A percentile compares a stretch with the other conserved stretches of the same genome.
Conservation (phyloP, 2,888 invertebrate genomes). For the Luffia ferchaultella region DNA sequence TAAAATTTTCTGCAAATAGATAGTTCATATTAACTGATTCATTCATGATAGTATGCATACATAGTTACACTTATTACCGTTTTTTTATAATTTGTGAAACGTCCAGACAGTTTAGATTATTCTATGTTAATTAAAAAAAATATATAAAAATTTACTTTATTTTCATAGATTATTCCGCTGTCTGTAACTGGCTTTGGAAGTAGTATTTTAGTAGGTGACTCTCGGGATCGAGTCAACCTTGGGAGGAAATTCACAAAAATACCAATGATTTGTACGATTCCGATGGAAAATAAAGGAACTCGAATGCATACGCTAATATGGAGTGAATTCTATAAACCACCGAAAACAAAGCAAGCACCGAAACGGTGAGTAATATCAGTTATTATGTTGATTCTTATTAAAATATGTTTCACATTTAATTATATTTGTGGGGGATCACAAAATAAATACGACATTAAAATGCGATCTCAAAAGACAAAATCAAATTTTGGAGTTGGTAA, state of each 20-base stretch:
- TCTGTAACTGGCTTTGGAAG: conserved; percentile 71
- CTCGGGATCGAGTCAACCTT: conserved; percentile 64
- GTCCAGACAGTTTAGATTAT: not conserved
- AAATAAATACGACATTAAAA: too few species aligned
- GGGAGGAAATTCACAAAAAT: conserved; percentile 71
- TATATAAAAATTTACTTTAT: not conserved
- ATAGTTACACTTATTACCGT: too few species aligned
- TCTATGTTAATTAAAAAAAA: not conserved
- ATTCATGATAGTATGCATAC: too few species aligned
- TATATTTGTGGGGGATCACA: too few species aligned
- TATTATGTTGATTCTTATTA: not conserved
- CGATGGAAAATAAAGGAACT: conserved; percentile 64
- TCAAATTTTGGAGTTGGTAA: too few species aligned
- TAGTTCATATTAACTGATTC: too few species aligned
- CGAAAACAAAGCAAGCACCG: conserved; percentile 35
- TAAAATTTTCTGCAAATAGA: too few species aligned
- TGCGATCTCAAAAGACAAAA: too few species aligned
- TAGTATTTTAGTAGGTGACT: conserved; percentile 69
- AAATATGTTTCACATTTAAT: too few species aligned
- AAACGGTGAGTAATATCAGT: conserved; percentile 28
- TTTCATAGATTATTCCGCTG: conserved; percentile 45
- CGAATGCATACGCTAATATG: conserved; percentile 59
- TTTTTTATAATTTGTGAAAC: too few species aligned
- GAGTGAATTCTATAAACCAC: conserved; percentile 50
- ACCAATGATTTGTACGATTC: conserved; percentile 40